These are phyloP conservation scores for Turdus rufiventris DNA, from an alignment of 2,113 vertebrate species.

Conservation along the genomic window DNA sequence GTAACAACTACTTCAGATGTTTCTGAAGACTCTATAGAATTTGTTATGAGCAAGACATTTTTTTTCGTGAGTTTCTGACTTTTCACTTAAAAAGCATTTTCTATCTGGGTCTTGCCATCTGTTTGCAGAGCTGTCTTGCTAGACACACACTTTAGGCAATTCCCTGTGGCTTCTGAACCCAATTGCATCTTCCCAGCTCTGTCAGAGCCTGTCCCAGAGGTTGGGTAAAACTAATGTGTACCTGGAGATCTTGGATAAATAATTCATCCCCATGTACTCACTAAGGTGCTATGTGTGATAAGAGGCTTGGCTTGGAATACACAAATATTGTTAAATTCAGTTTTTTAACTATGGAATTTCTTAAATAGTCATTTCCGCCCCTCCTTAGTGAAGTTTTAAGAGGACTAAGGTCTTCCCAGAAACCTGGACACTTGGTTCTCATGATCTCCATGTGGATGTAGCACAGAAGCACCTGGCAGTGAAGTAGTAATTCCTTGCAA, in stretches of 20 bases:
- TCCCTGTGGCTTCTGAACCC: constrained; percentile 18
- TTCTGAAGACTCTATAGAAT: constrained; percentile 6
- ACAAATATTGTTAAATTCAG: neutral
- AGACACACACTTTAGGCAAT: constrained; percentile 28
- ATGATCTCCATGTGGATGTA: neutral
- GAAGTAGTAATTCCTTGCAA: neutral
- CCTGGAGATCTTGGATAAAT: neutral
- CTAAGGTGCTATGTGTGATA: neutral
- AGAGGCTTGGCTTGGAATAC: neutral
- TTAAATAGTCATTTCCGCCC: neutral
- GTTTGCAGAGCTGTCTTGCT: constrained; percentile 59
- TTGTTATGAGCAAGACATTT: constrained; percentile 47
- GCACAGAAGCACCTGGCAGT: neutral
- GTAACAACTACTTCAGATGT: constrained; percentile 33
- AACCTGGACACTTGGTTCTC: neutral
- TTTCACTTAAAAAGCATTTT: constrained; percentile 58
- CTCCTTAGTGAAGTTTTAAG: neutral
- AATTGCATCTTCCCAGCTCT: neutral
- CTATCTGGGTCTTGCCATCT: constrained; percentile 59
- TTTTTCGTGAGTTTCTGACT: constrained; percentile 37
- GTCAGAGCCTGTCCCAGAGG: neutral
- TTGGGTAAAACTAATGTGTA: neutral
- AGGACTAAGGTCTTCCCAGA: neutral
- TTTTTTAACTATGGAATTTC: neutral
- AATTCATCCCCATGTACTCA: neutral